These are phyloP conservation scores for Mola mola DNA, from an alignment of 2,113 vertebrate genomes.

Conservation along the genomic window DNA sequence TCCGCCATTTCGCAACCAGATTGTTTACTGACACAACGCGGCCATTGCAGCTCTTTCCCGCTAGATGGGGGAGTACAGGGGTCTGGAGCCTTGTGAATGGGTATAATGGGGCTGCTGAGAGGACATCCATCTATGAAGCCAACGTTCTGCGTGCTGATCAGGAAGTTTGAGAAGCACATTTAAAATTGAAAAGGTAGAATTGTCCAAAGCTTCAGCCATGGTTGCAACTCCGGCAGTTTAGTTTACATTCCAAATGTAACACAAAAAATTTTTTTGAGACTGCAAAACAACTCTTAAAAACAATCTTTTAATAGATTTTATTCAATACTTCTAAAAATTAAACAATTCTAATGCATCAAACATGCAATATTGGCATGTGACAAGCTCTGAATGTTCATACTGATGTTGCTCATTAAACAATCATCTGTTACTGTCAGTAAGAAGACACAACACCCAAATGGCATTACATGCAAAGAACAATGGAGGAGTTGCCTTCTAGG, in stretches of 20 bases:
- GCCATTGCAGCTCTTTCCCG: constrained; percentile 68
- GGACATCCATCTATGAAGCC: constrained; percentile 31
- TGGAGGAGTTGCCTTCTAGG: background rate
- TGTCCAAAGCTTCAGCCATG: constrained; percentile 1
- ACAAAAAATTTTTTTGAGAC: background rate
- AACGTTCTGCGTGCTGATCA: constrained; percentile 26
- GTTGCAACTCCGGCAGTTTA: too few relatives aligned
- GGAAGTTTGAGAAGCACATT: constrained; percentile 9
- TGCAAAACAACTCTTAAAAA: background rate
- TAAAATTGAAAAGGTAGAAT: constrained; percentile 20
- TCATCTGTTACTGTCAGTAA: background rate
- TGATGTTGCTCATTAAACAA: constrained; percentile 30
- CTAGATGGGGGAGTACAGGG: constrained; percentile 56
- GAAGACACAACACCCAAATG: background rate
- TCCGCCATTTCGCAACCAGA: constrained; percentile 89
- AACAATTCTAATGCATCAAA: background rate
- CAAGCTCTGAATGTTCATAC: background rate
- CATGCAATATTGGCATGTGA: constrained; percentile 9
- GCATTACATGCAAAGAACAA: background rate
- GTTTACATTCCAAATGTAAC: background rate
- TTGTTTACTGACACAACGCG: constrained; percentile 85
- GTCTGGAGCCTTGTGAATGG: constrained; percentile 43
- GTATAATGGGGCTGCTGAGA: constrained; percentile 30
- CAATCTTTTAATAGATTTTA: background rate
- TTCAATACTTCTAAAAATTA: too few relatives aligned